Conservation (phyloP, 2,888 invertebrate species). For the Oegoconia quadripuncta region DNA sequence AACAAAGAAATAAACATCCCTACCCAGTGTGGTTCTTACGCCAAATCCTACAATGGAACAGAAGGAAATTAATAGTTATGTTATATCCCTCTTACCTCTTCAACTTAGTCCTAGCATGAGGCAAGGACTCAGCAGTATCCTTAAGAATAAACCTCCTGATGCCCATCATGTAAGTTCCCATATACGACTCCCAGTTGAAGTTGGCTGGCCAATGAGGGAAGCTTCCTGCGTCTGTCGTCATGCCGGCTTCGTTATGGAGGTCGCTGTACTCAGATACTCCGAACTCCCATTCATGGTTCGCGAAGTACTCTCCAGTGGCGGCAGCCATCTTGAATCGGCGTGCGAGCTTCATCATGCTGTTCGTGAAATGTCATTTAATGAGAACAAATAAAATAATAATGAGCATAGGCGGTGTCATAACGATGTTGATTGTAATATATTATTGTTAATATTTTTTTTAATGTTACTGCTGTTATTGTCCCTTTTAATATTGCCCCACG, state of each 20-base stretch:
- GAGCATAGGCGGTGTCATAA: background rate
- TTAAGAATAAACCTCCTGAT: slow-evolving; percentile 90
- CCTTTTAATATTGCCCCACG: no score
- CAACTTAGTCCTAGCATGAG: slow-evolving; percentile 81
- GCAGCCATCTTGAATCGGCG: slow-evolving; percentile 88
- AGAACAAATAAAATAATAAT: background rate
- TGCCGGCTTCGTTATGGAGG: slow-evolving; percentile 73
- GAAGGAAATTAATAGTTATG: no score
- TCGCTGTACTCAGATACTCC: slow-evolving; percentile 81
- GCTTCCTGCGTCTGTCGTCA: slow-evolving; percentile 71
- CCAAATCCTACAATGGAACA: no score
- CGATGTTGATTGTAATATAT: no score
- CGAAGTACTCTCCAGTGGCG: slow-evolving; percentile 90
- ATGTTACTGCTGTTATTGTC: no score
- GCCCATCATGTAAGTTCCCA: slow-evolving; percentile 89
- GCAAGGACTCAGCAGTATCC: slow-evolving; percentile 83
- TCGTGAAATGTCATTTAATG: background rate
- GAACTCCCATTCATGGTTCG: slow-evolving; percentile 91
- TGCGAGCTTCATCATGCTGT: slow-evolving; percentile 91
- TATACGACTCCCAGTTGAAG: slow-evolving; percentile 89
- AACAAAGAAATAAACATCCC: no score
- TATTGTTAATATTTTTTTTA: no score
- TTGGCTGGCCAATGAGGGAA: slow-evolving; percentile 82
- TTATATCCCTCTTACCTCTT: slow-evolving; percentile 80
- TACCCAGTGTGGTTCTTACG: no score